These are phyloP conservation scores for Asbolus verrucosus DNA, from an alignment of 1,140 invertebrate species.

Conservation along the genomic window DNA sequence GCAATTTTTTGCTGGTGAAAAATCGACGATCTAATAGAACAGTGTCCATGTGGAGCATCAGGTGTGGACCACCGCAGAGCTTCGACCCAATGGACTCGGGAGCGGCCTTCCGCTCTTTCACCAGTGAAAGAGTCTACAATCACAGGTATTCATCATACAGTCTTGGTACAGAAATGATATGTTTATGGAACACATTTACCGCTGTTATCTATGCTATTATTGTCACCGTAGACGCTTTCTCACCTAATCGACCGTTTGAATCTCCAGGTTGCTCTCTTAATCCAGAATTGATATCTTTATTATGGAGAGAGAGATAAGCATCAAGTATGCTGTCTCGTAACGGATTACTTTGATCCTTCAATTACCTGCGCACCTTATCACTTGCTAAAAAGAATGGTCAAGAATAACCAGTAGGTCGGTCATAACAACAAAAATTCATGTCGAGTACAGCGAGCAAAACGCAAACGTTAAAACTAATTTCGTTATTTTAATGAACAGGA, in stretches of 20 bases:
- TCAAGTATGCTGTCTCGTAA: neutral
- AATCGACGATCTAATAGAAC: conserved; percentile 5
- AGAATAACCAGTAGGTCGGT: no score
- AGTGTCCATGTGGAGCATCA: conserved; percentile 29
- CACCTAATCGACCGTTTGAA: conserved; percentile 22
- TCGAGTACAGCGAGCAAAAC: no score
- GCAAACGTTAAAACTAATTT: no score
- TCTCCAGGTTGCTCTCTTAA: conserved; percentile 14
- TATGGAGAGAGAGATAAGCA: conserved; percentile 9
- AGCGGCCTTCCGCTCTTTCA: conserved; percentile 45
- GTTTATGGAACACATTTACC: conserved; percentile 24
- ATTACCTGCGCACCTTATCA: conserved; percentile 2
- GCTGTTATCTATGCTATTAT: conserved; percentile 23
- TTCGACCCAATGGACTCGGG: conserved; percentile 44
- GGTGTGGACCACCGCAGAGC: conserved; percentile 48
- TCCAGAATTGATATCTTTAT: conserved; percentile 40
- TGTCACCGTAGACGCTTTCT: conserved; percentile 14
- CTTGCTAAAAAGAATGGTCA: neutral
- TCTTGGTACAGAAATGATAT: conserved; percentile 22
- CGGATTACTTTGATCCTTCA: conserved; percentile 19
- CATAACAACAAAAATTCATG: no score
- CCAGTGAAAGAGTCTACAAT: conserved; percentile 39
- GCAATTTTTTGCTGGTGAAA: neutral
- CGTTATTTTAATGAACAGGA: no score
- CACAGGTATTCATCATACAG: conserved; percentile 29